A percentile compares a stretch with the other conserved stretches of the same genome.
Conservation (phyloP, 2,113 vertebrate species). For the Macheiramphus alcinus region DNA sequence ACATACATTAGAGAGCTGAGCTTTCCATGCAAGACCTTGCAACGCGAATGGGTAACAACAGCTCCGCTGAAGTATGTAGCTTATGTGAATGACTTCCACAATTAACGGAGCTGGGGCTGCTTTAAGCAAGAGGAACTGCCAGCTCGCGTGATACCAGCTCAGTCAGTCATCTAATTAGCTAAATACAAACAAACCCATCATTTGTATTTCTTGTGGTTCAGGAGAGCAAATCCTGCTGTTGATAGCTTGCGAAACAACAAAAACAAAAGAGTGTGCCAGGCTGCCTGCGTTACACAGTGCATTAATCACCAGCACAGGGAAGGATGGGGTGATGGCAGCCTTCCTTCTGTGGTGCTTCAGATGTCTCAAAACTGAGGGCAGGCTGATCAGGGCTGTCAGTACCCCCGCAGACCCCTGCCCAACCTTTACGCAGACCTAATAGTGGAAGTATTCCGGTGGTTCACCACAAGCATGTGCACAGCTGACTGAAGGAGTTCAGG, state of each 20-base stretch:
- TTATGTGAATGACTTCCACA: neutral
- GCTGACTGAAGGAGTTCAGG: neutral
- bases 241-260: constrained; percentile 46
- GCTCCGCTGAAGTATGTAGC: neutral
- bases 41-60: neutral
- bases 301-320: neutral
- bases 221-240: constrained; percentile 69
- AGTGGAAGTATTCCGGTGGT: rapidly evolving
- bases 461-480: neutral
- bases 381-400: neutral
- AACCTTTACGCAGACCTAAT: rapidly evolving
- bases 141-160: constrained; percentile 33
- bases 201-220: constrained; percentile 68
- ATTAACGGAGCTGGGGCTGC: neutral
- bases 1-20: neutral
- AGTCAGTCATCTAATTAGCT: constrained; percentile 73
- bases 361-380: neutral
- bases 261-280: constrained; percentile 12
- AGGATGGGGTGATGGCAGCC: neutral
- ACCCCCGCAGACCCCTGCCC: neutral
- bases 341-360: rapidly evolving
- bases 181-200: constrained; percentile 75
- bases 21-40: neutral
- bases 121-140: constrained; percentile 56
- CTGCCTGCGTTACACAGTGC: neutral